These are phyloP conservation scores for Ochropleura plecta DNA, from an alignment of 2,888 invertebrate species.

Conservation along the genomic window DNA sequence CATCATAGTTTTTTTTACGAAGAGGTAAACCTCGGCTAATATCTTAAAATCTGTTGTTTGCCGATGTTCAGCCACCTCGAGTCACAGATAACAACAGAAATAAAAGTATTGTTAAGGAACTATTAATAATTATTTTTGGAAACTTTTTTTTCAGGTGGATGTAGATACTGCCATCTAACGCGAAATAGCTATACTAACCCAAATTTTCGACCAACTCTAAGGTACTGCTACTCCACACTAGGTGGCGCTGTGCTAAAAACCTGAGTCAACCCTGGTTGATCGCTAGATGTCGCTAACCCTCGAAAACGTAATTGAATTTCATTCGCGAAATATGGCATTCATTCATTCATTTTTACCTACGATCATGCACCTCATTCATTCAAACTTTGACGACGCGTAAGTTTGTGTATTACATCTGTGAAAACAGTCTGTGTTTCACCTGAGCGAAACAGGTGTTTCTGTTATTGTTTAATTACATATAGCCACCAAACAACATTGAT, in stretches of 20 bases:
- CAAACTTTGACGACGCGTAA: constrained; percentile 51
- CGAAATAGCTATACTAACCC: constrained; percentile 51
- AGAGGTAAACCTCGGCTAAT: too few species aligned
- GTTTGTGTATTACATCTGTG: constrained; percentile 55
- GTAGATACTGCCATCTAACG: constrained; percentile 69
- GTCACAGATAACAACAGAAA: neutral
- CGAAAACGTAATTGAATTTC: constrained; percentile 50
- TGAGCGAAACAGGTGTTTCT: constrained; percentile 70
- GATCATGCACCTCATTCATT: constrained; percentile 63
- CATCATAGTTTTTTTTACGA: neutral
- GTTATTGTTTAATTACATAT: constrained; percentile 58
- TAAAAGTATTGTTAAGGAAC: neutral
- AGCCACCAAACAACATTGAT: constrained; percentile 30
- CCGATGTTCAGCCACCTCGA: neutral
- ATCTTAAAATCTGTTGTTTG: neutral
- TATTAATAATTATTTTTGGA: neutral
- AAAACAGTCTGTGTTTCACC: constrained; percentile 62
- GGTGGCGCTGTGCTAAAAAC: constrained; percentile 48
- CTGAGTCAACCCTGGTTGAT: neutral
- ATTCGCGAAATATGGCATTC: constrained; percentile 29
- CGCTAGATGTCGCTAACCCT: constrained; percentile 69
- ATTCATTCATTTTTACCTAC: constrained; percentile 31
- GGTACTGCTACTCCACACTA: constrained; percentile 44
- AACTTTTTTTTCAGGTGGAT: neutral
- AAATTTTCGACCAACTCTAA: neutral